Evolutionary conservation across 2,888 invertebrate species (phyloP).

Genomic region (Acleris cristana): DNA sequence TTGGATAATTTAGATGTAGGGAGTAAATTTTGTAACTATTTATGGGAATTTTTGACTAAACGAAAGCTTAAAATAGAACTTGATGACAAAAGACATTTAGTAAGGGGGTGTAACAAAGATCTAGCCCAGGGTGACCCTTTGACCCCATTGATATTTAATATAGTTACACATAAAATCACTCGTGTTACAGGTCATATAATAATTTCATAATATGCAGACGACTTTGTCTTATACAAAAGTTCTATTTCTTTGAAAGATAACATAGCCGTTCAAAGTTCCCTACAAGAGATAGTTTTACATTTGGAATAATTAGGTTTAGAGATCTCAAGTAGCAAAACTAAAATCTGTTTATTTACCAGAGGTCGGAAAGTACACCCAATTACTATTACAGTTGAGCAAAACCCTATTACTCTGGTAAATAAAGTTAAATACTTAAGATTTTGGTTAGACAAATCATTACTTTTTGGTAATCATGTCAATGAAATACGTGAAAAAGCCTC

Average conservation of each 20-base stretch:
- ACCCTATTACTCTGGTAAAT: neutral
- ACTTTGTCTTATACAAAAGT: neutral
- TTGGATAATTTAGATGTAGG: neutral
- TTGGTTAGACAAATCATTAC: neutral
- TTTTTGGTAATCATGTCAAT: neutral
- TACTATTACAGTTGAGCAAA: neutral
- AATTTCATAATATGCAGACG: neutral
- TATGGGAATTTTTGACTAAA: neutral
- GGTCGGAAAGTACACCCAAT: neutral
- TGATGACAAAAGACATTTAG: neutral
- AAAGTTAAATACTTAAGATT: neutral
- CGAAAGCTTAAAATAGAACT: neutral
- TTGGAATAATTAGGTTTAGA: neutral
- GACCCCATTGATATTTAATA: slow-evolving; percentile 3
- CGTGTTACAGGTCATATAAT: neutral
- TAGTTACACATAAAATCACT: slow-evolving; percentile 1
- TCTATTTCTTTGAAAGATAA: neutral
- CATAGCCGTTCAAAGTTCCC: neutral
- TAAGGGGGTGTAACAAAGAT: neutral
- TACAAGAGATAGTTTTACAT: neutral
- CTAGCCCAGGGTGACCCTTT: slow-evolving; percentile 4
- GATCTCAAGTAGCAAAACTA: neutral
- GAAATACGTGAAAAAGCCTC: neutral
- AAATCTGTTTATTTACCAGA: neutral
- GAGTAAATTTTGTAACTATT: neutral